Base-by-base conservation (phyloP, 1,140 invertebrate species). In the Bombyx mandarina region DNA sequence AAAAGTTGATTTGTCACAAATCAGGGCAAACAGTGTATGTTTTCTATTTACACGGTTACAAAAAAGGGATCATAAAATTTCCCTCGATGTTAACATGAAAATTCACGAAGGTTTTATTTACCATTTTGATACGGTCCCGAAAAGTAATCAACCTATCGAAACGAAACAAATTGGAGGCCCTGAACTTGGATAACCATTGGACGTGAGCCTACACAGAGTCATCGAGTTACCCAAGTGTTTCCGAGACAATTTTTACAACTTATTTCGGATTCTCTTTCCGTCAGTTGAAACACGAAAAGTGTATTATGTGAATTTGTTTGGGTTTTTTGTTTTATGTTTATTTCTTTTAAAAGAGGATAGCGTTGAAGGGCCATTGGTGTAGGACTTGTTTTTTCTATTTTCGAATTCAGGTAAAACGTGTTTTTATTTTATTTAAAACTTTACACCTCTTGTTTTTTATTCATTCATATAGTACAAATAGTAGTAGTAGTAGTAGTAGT, bases 161-260 rank as follows among this genome's bases (percentile, higher is more conserved):
- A 57, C 52, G 56, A 60, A 50, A 60, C 64, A 66, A 66, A 60
- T 66, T 57, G 51, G 48, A 43, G 50, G 48, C 46, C 57, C 50
- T 56, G 49, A 61, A 65, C 57, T 61, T 54, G 18, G 54, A 58
- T 50, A 56, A 49, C 43, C 35, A 43, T 56, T 43, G 42, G 51
- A 35, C 26, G 26, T 35, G 26, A 35, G 26, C 47, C 50, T 60
- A 60, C 55, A 60, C 58, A 48, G 56, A 65, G 54, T 49, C 60
- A 62, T 64, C 53, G 57, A 67, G 65, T 67, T 63, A 67, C 58
- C 52, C 49, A 64, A 67, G 26, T 64, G 47, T 44, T 57, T 54
- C 52, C 43, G n/a, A 59, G 51, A 56, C 12, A 60, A 59, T 44
- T 58, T 58, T 56, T 58, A 55, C 54, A 54, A 43, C 52, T 61